Base-by-base conservation (phyloP, 2,888 invertebrate genomes). In the Idaea dimidiata region DNA sequence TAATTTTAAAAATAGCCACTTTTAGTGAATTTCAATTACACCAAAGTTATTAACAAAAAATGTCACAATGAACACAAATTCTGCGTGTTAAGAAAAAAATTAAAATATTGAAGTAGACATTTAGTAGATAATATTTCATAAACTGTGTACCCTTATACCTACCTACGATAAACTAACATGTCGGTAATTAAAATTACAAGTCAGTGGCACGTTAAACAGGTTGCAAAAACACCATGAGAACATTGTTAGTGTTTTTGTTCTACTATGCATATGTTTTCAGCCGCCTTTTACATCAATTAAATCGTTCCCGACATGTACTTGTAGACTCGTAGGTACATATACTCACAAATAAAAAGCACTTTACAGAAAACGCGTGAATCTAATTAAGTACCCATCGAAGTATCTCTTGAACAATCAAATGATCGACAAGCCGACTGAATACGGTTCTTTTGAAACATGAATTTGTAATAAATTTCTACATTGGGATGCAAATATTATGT, bases 171-270 rank as follows among this genome's bases (percentile, higher is more conserved):
- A n/a, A 55, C 16, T 78, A 80, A 82, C 77, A 82, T 79, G 78
- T 68, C 79, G 75, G 72, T 72, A 69, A 75, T 69, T 73, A 74
- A 81, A 82, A 83, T 82, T 77, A 81, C 74, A 80, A 67, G 66
- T 73, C 72, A 69, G 69, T 72, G 74, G 74, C 73, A 68, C 72
- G 75, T 73, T 73, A 68, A 76, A 76, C 74, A 77, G 62, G 69
- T 62, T 63, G 70, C 74, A 85, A 84, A 84, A 86, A 83, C 74
- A 58, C 63, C 76, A 73, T 81, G 79, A 75, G 80, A 82, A 82
- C 73, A 70, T 66, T 69, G 71, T 74, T 68, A 70, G 69, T 67
- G 71, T 77, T 73, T 68, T 70, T 67, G 71, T 77, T 73, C 68
- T 70, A 65, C 71, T 72, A 74, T 62, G 43, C 14, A 43, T 14